Percentiles rank a stretch among this genome's conserved stretches.
These are phyloP conservation scores for Euborellia annulipes DNA, from an alignment of 1,140 invertebrate species.

Conservation along the genomic window DNA sequence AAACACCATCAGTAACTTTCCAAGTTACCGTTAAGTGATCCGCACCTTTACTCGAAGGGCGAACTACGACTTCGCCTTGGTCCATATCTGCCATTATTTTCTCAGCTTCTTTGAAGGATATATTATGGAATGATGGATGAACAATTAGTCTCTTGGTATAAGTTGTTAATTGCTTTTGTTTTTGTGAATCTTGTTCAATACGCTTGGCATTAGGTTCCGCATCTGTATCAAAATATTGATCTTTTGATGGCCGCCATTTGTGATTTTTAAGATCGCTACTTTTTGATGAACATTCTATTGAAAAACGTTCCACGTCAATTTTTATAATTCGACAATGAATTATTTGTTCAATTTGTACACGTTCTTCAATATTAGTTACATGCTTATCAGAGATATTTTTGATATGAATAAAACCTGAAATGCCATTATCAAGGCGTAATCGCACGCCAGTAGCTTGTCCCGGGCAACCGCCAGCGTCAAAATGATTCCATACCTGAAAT, in stretches of 20 bases:
- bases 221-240: constrained; percentile 85
- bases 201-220: constrained; percentile 63
- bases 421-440: constrained; percentile 80
- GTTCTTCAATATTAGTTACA: constrained; percentile 81
- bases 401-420: constrained; percentile 87
- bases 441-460: constrained; percentile 88
- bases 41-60: constrained; percentile 90
- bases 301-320: constrained; percentile 89
- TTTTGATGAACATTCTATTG: constrained; percentile 85
- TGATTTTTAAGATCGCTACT: constrained; percentile 85
- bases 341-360: constrained; percentile 71
- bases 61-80: constrained; percentile 89
- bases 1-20: constrained; percentile 90
- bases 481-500: constrained; percentile 88
- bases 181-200: constrained; percentile 64
- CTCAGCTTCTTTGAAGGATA: constrained; percentile 83
- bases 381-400: constrained; percentile 91
- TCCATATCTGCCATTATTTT: constrained; percentile 82
- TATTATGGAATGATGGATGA: constrained; percentile 95
- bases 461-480: constrained; percentile 87
- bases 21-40: constrained; percentile 96
- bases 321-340: constrained; percentile 90
- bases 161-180: constrained; percentile 58
- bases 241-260: constrained; percentile 76
- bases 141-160: constrained; percentile 93